Conservation (phyloP, 2,888 invertebrate genomes). For the Temnothorax unifasciatus region DNA sequence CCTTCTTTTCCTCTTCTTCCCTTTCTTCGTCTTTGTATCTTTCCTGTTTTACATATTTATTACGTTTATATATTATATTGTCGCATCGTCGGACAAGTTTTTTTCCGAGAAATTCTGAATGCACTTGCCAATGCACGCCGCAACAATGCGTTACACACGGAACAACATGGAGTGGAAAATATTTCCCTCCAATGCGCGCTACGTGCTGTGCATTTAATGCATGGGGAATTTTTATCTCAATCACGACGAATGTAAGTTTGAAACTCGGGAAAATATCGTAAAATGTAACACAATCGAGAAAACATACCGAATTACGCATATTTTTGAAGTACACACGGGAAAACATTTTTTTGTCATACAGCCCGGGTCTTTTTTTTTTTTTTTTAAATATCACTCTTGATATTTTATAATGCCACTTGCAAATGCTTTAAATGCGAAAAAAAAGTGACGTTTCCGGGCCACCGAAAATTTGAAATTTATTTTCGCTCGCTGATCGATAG, state of each 20-base stretch:
- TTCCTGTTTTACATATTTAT: neutral
- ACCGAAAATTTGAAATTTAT: slow-evolving; percentile 38
- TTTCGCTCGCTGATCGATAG: slow-evolving; percentile 12
- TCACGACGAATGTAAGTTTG: neutral
- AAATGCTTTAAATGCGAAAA: neutral
- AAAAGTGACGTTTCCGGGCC: slow-evolving; percentile 14
- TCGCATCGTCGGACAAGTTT: neutral
- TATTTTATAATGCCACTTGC: neutral
- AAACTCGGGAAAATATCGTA: slow-evolving; percentile 1
- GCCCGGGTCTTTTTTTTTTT: neutral
- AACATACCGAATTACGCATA: neutral
- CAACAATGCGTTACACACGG: neutral
- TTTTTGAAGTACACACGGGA: neutral
- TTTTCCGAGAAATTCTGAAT: neutral
- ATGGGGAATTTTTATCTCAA: neutral
- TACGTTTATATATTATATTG: neutral
- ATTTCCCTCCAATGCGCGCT: slow-evolving; percentile 21
- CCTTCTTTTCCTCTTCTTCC: neutral
- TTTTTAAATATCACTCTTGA: neutral
- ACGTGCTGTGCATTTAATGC: slow-evolving; percentile 5
- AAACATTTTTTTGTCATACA: neutral
- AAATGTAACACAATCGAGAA: neutral
- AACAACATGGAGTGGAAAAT: slow-evolving; percentile 1
- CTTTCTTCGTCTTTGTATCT: neutral
- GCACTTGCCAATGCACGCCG: neutral